Base-by-base conservation (phyloP, 2,797 vertebrate genomes). In the Calcarius lapponicus region DNA sequence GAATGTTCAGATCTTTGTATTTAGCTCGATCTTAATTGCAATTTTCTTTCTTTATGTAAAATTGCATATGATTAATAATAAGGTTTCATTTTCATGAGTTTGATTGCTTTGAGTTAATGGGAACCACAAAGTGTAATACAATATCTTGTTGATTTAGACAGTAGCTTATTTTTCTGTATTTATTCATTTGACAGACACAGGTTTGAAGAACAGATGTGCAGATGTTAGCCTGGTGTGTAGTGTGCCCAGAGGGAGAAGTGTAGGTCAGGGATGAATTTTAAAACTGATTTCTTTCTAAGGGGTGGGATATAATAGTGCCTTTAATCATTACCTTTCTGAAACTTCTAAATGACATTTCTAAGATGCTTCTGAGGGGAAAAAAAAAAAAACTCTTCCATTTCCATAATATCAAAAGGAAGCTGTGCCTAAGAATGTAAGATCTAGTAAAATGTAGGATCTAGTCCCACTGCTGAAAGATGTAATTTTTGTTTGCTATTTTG, bases 401-500 rank as follows among this genome's bases (percentile, higher is more conserved):
- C 87, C 90, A 81, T 97, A 96, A 96, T 95, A 97, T 96, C 90
- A 88, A 95, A 96, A 97, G 80, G 90, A 97, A 96, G 42, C 84
- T 96, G 58, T 92, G 95, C 96, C 96, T 97, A 97, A 97, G 97
- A 97, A 38, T 60, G 12, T 60, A 28, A 60, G 17, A 19, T 28
- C 12, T 38, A 96, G 90, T 95, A 97, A 97, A 96, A 86, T 89
- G 82, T 88, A 95, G 97, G 95, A 96, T 96, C 94, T 97, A 22
- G 96, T 97, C 83, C 97, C 78, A 74, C 81, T 89, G 88, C 94
- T 97, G 96, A 96, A 96, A 98, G 97, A 96, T 96, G 95, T 96
- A 80, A 95, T 94, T 97, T 97, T 95, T 95, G 93, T 96, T 96
- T 96, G 80, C 93, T 97, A 17, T 91, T 98, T 96, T 97, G 96